Conservation (phyloP, 2,797 vertebrate genomes). For the Semotilus atromaculatus region DNA sequence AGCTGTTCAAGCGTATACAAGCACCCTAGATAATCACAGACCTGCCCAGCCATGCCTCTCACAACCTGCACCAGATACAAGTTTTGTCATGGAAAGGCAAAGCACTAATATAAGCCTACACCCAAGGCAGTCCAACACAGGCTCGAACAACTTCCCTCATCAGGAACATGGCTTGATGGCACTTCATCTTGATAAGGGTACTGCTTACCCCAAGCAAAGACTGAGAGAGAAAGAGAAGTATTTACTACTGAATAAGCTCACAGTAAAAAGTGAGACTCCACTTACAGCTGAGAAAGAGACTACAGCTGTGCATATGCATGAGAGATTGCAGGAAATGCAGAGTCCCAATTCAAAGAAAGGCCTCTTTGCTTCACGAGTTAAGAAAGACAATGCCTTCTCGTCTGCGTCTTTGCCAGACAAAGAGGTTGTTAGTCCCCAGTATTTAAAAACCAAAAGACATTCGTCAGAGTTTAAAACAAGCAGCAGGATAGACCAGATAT, state of each 20-base stretch:
- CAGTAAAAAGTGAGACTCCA: constrained; percentile 62
- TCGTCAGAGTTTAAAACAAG: constrained; percentile 57
- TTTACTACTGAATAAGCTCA: background rate
- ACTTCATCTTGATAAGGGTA: constrained; percentile 58
- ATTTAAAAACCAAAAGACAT: constrained; percentile 60
- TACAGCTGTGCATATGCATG: constrained; percentile 34
- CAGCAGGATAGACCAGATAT: constrained; percentile 74
- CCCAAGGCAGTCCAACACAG: constrained; percentile 49
- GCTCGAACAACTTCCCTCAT: constrained; percentile 30
- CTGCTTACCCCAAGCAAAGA: constrained; percentile 54
- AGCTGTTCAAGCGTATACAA: constrained; percentile 53
- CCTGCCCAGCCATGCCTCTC: constrained; percentile 46
- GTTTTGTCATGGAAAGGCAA: constrained; percentile 58
- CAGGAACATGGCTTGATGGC: constrained; percentile 45
- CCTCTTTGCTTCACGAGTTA: constrained; percentile 67
- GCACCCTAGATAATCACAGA: constrained; percentile 55
- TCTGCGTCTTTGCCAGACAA: constrained; percentile 48
- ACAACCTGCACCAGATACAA: constrained; percentile 49
- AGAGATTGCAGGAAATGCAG: constrained; percentile 53
- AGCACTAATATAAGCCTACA: constrained; percentile 51
- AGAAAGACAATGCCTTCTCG: constrained; percentile 63
- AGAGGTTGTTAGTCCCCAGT: constrained; percentile 26
- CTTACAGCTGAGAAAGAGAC: constrained; percentile 63
- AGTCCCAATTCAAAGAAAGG: constrained; percentile 64
- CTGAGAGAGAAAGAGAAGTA: constrained; percentile 35